Evolutionary conservation across 2,113 vertebrate genomes (phyloP), one percentile per base, ranked within the genome.

Genomic region (Calypte anna): DNA sequence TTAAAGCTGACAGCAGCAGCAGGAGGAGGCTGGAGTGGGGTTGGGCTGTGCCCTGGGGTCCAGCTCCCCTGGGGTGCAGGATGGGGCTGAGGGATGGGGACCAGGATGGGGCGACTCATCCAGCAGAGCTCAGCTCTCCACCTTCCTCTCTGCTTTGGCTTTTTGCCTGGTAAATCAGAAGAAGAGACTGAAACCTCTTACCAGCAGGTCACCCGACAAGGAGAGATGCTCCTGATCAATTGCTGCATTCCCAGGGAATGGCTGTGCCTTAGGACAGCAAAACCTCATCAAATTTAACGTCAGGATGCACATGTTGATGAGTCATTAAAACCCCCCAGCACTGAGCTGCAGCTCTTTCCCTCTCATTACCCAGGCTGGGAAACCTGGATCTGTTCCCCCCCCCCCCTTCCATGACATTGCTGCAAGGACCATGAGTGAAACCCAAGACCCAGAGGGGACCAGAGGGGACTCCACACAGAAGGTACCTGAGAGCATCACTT

Each of bases 151-250:
- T 30, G 62, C 30, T n/a, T 58, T 75, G 89, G 83, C 63, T 31
- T 86, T 84, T 53, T 58, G 76, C 90, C 90, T 43, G 55, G 7
- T 3, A 50, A 69, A 72, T 85, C 79, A 33, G 93, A 46, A 48
- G 0, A 54, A 80, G 36, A 54, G 53, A 46, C 28, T 55, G 30
- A 63, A 80, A 14, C 20, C 68, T 16, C 63, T 36, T 51, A 44
- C 33, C 76, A 33, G 68, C 64, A 31, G 90, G 95, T 96, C 88
- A 93, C 57, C 27, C 33, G 3, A 4, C 90, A 89, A 91, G 90
- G 93, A 94, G 91, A 96, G 28, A 4, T 0, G 3, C 66, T 72
- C 51, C 0, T 3, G 81, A 92, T 92, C 94, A 77, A 59, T 94
- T 33, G 61, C 61, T 9, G 7, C 31, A 2, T 59, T 63, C 89